Conservation (phyloP, 1,140 invertebrate genomes). For the Drosophila rhopaloa region DNA sequence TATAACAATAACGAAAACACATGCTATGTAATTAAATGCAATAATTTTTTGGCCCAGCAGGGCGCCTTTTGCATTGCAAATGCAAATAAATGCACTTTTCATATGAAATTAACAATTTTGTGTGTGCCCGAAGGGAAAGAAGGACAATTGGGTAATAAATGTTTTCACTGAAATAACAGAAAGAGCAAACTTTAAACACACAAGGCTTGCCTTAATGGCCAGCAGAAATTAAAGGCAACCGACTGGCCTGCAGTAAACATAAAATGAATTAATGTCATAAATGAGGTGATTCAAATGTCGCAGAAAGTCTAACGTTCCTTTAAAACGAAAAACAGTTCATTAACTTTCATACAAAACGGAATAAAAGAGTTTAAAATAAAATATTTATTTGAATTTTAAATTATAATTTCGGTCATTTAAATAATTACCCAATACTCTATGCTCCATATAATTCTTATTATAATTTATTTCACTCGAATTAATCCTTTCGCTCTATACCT, state of each 20-base stretch:
- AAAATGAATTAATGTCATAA: slow-evolving; percentile 1
- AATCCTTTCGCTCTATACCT: not conserved
- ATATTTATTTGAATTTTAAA: too few species aligned
- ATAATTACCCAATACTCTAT: too few species aligned
- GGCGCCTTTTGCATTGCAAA: slow-evolving; percentile 18
- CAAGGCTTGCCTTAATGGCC: slow-evolving; percentile 26
- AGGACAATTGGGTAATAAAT: slow-evolving; percentile 42
- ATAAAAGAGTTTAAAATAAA: too few species aligned
- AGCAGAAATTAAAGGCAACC: slow-evolving; percentile 23
- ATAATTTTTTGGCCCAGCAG: slow-evolving; percentile 33
- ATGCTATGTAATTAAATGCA: slow-evolving; percentile 55
- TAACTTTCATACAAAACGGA: too few species aligned
- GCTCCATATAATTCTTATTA: not conserved
- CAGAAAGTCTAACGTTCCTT: not conserved
- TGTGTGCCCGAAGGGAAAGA: not conserved
- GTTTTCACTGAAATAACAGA: slow-evolving; percentile 38
- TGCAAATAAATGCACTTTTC: slow-evolving; percentile 51
- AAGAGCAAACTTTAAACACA: slow-evolving; percentile 10
- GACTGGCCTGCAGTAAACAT: not conserved
- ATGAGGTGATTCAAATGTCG: not conserved
- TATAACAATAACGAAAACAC: slow-evolving; percentile 41
- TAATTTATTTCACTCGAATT: not conserved
- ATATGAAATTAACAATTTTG: slow-evolving; percentile 55
- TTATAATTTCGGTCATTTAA: too few species aligned
- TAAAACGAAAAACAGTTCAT: not conserved